A percentile compares a stretch with the other conserved stretches of the same genome.
These are phyloP conservation scores for Cassiopea andromeda DNA, from an alignment of 30 jellyfish, hydroid and myxozoan genomes.

Conservation along the genomic window DNA sequence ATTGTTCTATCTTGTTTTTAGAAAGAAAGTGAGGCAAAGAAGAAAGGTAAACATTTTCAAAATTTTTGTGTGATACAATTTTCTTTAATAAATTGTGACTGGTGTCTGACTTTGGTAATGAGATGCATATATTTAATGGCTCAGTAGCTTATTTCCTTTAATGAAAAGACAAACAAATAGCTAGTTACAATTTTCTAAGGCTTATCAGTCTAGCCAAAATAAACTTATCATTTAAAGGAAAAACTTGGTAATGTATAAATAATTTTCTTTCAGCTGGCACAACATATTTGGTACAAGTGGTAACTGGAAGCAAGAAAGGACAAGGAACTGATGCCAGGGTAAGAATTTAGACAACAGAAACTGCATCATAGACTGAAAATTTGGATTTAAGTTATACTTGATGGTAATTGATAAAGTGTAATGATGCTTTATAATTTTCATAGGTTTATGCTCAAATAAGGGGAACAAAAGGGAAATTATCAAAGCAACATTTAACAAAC, in stretches of 20 bases:
- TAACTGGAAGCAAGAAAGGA: constrained; percentile 84
- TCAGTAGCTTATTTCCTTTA: too few species aligned
- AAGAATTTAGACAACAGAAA: neutral
- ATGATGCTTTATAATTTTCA: neutral
- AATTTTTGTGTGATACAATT: too few species aligned
- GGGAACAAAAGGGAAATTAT: constrained; percentile 84
- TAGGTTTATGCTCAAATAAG: constrained; percentile 85
- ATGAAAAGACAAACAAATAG: too few species aligned
- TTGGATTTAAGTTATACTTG: neutral
- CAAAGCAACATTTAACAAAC: constrained; percentile 72
- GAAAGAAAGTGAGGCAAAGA: constrained; percentile 60
- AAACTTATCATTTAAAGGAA: neutral
- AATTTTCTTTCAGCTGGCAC: constrained; percentile 68
- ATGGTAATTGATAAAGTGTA: neutral
- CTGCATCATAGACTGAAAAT: neutral
- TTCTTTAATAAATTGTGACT: too few species aligned
- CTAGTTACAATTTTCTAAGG: too few species aligned
- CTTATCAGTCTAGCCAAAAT: too few species aligned
- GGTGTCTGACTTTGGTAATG: too few species aligned
- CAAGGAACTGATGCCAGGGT: constrained; percentile 98
- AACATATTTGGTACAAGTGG: constrained; percentile 80
- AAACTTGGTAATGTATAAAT: neutral
- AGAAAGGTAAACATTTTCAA: constrained; percentile 24
- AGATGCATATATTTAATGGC: too few species aligned
- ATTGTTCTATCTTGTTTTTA: neutral